Evolutionary conservation across 1,140 invertebrate genomes (phyloP).

Genomic region (Hycleus cichorii): DNA sequence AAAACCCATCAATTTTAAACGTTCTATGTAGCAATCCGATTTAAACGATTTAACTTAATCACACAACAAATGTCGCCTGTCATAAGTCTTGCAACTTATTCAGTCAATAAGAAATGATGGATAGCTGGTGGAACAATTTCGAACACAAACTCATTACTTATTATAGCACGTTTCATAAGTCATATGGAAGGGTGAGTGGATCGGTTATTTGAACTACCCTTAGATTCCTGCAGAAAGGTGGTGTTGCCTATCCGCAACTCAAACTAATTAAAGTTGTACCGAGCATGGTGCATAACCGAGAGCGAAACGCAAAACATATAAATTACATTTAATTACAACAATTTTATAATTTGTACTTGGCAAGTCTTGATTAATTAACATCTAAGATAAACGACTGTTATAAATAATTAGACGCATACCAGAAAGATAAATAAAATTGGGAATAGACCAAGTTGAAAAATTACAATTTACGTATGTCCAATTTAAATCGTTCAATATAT

Average conservation of each 20-base stretch:
- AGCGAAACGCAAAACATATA: conserved; percentile 33
- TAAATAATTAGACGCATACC: conserved; percentile 33
- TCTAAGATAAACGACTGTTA: conserved; percentile 31
- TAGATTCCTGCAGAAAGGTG: too few relatives aligned
- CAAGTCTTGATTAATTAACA: conserved; percentile 36
- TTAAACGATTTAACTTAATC: too few relatives aligned
- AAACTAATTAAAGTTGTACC: conserved; percentile 38
- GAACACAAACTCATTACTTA: too few relatives aligned
- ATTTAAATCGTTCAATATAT: not conserved
- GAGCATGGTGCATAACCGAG: conserved; percentile 32
- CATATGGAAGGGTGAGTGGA: too few relatives aligned
- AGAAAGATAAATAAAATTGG: conserved; percentile 19
- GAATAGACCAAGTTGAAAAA: conserved; percentile 23
- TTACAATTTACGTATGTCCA: conserved; percentile 22
- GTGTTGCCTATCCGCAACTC: not conserved
- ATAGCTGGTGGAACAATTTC: too few relatives aligned
- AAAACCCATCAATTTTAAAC: too few relatives aligned
- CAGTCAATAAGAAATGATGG: too few relatives aligned
- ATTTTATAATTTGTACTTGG: conserved; percentile 40
- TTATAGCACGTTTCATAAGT: too few relatives aligned
- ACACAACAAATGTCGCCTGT: too few relatives aligned
- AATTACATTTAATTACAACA: conserved; percentile 41
- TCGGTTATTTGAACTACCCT: too few relatives aligned
- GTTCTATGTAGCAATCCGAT: too few relatives aligned
- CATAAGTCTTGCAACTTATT: too few relatives aligned